Percentiles rank a stretch among this genome's conserved stretches.
Conservation (phyloP, 2,888 invertebrate genomes). For the Ferdinandea cuprea region DNA sequence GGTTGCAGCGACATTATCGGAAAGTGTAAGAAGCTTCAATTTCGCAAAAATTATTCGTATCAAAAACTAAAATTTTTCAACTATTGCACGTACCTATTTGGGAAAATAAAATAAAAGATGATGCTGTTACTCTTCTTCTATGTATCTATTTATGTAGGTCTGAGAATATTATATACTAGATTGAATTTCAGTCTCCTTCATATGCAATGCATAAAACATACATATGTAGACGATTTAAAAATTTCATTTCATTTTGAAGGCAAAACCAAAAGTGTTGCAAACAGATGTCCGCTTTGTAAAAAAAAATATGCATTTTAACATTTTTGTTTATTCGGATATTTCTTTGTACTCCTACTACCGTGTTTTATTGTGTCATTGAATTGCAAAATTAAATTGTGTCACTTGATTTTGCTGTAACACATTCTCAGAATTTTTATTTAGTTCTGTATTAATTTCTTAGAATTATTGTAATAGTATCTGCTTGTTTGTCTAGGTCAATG, state of each 20-base stretch:
- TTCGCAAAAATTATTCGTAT: too few species aligned
- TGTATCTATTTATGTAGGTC: too few species aligned
- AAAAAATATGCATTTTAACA: conserved; percentile 7
- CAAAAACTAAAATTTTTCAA: too few species aligned
- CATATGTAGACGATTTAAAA: neutral
- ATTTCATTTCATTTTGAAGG: neutral
- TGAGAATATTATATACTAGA: too few species aligned
- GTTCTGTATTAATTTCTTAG: conserved; percentile 20
- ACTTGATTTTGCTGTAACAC: conserved; percentile 22
- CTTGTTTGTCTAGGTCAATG: conserved; percentile 4
- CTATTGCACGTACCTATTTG: too few species aligned
- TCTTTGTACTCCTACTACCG: conserved; percentile 31
- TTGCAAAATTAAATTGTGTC: conserved; percentile 35
- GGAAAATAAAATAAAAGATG: too few species aligned
- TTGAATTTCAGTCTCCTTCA: too few species aligned
- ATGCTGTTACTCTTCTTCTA: too few species aligned
- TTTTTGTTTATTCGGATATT: conserved; percentile 3
- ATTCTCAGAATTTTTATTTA: conserved; percentile 17
- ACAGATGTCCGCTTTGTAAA: conserved; percentile 7
- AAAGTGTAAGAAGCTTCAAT: too few species aligned
- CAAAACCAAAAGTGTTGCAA: conserved; percentile 2
- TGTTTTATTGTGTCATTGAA: conserved; percentile 27
- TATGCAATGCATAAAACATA: neutral
- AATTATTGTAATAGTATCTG: conserved; percentile 17
- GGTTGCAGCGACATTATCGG: too few species aligned